phyloP scores from a whole-genome alignment of 2,797 vertebrate genomes.

The Manis javanica region DNA sequence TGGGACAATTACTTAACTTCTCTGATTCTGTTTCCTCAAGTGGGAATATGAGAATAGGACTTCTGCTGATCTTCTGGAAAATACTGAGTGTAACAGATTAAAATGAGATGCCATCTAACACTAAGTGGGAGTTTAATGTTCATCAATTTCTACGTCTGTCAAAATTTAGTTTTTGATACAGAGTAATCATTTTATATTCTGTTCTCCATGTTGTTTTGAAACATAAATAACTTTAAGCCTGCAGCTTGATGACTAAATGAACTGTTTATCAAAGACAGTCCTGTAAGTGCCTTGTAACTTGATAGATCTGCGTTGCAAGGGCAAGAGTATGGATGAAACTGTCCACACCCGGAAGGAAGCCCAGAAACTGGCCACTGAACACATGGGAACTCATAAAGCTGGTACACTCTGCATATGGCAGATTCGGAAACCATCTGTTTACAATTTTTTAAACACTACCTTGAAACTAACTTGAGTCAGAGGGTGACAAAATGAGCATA shows the following conservation, averaged over 20 bases:
- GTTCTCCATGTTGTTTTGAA: neutral
- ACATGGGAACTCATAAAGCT: neutral
- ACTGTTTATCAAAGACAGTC: constrained; percentile 17
- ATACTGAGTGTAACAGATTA: neutral
- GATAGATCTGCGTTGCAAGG: neutral
- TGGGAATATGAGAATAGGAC: constrained; percentile 33
- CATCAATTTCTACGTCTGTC: neutral
- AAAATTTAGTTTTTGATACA: neutral
- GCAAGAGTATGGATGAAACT: neutral
- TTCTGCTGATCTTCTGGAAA: constrained; percentile 49
- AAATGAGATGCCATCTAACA: neutral
- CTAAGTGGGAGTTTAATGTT: neutral
- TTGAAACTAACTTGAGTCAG: neutral
- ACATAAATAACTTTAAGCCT: neutral
- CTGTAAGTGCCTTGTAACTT: neutral
- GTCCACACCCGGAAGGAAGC: neutral
- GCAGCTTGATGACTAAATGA: neutral
- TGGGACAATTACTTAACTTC: constrained; percentile 22
- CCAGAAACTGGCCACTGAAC: neutral
- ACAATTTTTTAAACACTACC: neutral
- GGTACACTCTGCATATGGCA: neutral
- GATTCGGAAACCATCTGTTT: constrained; percentile 10
- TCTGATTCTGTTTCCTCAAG: constrained; percentile 50
- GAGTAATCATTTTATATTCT: neutral
- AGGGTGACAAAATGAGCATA: neutral